Evolutionary conservation across 2,888 invertebrate genomes (phyloP).

Genomic region (Mycogona germanica): DNA sequence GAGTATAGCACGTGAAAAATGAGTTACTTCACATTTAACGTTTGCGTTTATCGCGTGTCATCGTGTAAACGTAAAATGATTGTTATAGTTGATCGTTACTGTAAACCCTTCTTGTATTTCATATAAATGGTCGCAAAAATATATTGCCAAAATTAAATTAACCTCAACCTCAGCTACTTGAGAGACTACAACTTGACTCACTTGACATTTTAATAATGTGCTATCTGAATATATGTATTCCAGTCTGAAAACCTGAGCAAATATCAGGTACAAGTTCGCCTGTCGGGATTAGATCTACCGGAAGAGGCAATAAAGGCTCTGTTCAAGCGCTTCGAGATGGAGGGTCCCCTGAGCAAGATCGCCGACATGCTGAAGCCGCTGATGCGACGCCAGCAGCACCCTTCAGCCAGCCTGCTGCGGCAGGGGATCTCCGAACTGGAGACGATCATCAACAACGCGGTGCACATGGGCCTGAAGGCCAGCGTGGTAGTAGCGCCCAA

Average conservation of each 20-base stretch:
- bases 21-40: no score
- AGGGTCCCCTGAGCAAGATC: constrained; percentile 48
- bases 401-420: constrained; percentile 50
- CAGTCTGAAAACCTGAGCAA: constrained; percentile 51
- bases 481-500: constrained; percentile 45
- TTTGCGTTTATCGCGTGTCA: no score
- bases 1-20: no score
- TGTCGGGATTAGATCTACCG: constrained; percentile 52
- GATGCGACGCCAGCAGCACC: constrained; percentile 26
- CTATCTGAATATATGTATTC: constrained; percentile 23
- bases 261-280: constrained; percentile 55
- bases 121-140: no score
- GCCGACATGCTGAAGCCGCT: constrained; percentile 24
- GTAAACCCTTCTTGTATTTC: no score
- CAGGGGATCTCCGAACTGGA: constrained; percentile 63
- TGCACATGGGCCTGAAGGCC: constrained; percentile 57
- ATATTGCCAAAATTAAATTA: no score
- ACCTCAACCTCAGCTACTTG: no score
- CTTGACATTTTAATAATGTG: no score
- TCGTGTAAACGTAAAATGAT: no score
- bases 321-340: constrained; percentile 51
- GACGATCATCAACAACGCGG: constrained; percentile 53
- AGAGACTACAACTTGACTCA: no score
- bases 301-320: constrained; percentile 51
- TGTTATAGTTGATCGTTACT: no score